Evolutionary conservation across 2,797 vertebrate genomes (phyloP).

Genomic region (Hylomyscus alleni): DNA sequence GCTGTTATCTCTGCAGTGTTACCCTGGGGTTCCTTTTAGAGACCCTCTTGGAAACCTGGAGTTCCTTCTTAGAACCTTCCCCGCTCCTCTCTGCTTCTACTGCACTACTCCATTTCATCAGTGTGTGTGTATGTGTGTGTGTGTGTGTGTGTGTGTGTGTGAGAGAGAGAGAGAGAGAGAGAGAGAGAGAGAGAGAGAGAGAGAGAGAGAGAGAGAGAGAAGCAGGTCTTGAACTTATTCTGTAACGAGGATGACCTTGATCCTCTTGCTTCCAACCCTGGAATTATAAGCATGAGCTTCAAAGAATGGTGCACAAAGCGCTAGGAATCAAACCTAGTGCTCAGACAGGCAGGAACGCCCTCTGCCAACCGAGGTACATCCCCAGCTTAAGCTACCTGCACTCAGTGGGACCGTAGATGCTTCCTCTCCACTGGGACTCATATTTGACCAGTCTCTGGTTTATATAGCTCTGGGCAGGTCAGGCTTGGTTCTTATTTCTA

Average conservation of each 20-base stretch:
- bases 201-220: too few relatives aligned
- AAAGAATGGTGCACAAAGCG: too few relatives aligned
- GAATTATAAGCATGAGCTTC: neutral
- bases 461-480: neutral
- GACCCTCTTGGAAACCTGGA: neutral
- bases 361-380: neutral
- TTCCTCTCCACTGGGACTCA: neutral
- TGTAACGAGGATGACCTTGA: neutral
- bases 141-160: neutral
- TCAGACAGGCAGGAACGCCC: neutral
- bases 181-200: too few relatives aligned
- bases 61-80: neutral
- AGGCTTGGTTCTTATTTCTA: neutral
- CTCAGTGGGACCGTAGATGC: neutral
- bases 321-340: neutral
- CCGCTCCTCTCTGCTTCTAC: neutral
- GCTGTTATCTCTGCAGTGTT: neutral
- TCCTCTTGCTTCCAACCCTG: neutral
- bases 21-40: neutral
- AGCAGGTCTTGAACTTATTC: neutral
- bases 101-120: neutral
- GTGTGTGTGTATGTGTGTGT: neutral
- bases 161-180: too few relatives aligned
- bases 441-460: neutral
- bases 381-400: neutral